Evolutionary conservation across 2,888 invertebrate species (phyloP), one percentile per base, ranked within the genome.

Genomic region (Aleiodes alternator): DNA sequence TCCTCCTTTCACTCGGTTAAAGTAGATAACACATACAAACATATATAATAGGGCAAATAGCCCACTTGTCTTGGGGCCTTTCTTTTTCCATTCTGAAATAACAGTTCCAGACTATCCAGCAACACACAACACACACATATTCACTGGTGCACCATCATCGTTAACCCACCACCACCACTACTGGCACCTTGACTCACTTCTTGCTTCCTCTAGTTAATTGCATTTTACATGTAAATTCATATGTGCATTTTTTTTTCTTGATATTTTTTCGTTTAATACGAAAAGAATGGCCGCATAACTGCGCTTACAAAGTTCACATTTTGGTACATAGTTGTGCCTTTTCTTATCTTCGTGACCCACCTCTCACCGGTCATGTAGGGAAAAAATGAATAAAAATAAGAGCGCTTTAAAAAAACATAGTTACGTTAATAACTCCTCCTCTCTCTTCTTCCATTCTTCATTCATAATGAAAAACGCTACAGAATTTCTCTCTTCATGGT

Each of bases 211-310:
- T n/a, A 16, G 55, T 85, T 86, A 86, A 85, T 86, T 86, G 81
- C 84, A 76, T 81, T 79, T 43, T 81, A 76, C 82, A 87, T 86
- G 86, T 85, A 86, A 87, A 87, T 86, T 75, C 31, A 69, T 68
- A 57, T 77, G 79, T 78, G 79, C 79, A 75, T 78, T 78, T 68
- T 50, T 48, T 75, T 70, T 75, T 64, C n/a, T 31, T 9, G 5
- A 9, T 43, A 7, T 43, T 43, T 43, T 4, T 6, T 34, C 23
- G 2, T 38, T 38, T 38, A 38, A 38, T 0, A 7, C 57, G 12
- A 59, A 48, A 48, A 16, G 38, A 31, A 71, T 38, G 59, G 72
- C 31, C 14, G 55, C 31, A 53, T 69, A 55, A 69, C 55, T 69
- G 69, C 55, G 38, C 69, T 76, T 79, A 72, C 70, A 75, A 72